A percentile compares a stretch with the other conserved stretches of the same genome.
These are phyloP conservation scores for Microcebus jonahi DNA, from an alignment of 2,113 vertebrate genomes.

Conservation along the genomic window DNA sequence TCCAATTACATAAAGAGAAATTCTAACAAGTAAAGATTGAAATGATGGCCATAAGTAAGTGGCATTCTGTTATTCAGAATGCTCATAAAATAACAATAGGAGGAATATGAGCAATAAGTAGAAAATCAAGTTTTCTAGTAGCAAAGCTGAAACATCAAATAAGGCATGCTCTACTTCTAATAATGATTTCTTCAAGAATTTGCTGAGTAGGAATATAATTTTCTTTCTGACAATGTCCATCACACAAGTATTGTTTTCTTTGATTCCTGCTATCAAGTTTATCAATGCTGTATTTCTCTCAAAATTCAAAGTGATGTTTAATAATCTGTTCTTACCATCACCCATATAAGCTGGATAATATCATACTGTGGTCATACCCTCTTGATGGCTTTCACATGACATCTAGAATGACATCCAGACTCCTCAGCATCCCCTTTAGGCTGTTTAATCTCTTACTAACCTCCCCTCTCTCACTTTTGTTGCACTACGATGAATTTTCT, in stretches of 20 bases:
- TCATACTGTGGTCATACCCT: neutral
- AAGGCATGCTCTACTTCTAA: neutral
- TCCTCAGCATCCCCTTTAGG: neutral
- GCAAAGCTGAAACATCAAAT: neutral
- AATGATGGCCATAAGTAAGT: neutral
- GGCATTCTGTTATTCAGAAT: neutral
- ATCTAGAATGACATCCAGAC: neutral
- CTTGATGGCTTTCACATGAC: neutral
- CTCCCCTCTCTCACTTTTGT: neutral
- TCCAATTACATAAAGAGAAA: neutral
- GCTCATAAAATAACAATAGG: neutral
- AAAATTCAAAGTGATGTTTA: neutral
- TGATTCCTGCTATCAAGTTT: neutral
- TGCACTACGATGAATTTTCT: neutral
- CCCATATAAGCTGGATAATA: neutral
- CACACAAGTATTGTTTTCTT: neutral
- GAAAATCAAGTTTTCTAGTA: neutral
- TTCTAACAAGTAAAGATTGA: neutral
- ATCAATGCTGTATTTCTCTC: neutral
- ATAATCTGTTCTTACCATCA: neutral
- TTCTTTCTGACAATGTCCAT: neutral
- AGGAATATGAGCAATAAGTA: neutral
- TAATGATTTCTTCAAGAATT: neutral
- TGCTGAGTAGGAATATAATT: neutral
- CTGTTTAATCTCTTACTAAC: neutral